phyloP scores from a whole-genome alignment of 2,113 vertebrate species.

The Cyprinodon tularosa region DNA sequence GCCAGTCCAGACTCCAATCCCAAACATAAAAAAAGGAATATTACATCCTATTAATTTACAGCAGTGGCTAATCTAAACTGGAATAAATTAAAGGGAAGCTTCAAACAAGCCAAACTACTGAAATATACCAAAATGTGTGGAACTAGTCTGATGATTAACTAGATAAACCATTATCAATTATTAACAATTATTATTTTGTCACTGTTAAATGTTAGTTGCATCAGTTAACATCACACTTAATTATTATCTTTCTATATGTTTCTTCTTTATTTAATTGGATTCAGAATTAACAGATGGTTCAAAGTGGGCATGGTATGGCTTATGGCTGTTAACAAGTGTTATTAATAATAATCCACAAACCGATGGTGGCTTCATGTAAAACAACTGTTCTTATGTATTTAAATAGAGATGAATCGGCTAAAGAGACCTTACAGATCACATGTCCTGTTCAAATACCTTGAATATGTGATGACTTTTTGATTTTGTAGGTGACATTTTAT shows the following conservation, averaged over 20 bases:
- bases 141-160: not conserved
- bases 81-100: not conserved
- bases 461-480: not conserved
- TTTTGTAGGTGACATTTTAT: not conserved
- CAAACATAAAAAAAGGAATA: not conserved
- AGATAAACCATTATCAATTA: not conserved
- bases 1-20: not conserved
- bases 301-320: slow-evolving; percentile 17
- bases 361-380: not conserved
- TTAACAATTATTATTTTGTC: not conserved
- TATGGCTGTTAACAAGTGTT: slow-evolving; percentile 8
- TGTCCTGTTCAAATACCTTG: slow-evolving; percentile 2
- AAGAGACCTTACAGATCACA: slow-evolving; percentile 5
- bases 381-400: slow-evolving; percentile 49
- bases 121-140: not conserved
- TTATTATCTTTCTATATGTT: not conserved
- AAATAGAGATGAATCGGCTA: not conserved
- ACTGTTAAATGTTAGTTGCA: not conserved
- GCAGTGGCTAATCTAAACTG: not conserved
- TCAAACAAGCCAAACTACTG: not conserved
- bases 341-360: slow-evolving; percentile 19
- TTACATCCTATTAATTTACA: not conserved
- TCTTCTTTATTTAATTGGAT: slow-evolving; percentile 13
- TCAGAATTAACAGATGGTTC: slow-evolving; percentile 30
- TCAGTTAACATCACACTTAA: not conserved